phyloP scores from a whole-genome alignment of 2,113 vertebrate species.

The Oxyruncus cristatus region DNA sequence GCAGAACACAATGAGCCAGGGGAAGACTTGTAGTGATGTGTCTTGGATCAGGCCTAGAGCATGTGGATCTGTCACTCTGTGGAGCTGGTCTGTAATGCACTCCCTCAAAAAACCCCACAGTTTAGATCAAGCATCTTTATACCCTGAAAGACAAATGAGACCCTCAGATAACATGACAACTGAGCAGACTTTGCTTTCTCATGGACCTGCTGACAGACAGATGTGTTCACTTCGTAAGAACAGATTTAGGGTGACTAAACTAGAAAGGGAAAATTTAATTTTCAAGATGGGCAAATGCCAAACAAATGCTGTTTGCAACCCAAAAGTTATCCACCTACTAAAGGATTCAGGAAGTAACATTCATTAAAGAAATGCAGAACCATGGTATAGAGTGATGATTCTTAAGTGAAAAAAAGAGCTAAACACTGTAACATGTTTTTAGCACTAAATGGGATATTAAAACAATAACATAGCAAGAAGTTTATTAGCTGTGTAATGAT shows the following conservation, averaged over 20 bases:
- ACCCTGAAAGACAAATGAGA: background rate
- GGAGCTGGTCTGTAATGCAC: background rate
- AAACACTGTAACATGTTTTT: background rate
- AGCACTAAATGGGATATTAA: background rate
- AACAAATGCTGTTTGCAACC: background rate
- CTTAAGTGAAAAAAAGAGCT: background rate
- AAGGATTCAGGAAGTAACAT: background rate
- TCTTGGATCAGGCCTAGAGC: background rate
- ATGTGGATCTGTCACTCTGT: background rate
- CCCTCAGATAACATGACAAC: background rate
- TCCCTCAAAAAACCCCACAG: background rate
- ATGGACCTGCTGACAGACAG: background rate
- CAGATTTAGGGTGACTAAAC: background rate
- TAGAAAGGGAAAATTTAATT: background rate
- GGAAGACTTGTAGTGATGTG: background rate
- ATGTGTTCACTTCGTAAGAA: background rate
- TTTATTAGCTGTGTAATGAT: background rate
- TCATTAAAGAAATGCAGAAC: background rate
- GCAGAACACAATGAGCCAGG: background rate
- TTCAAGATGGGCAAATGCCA: background rate
- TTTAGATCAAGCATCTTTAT: background rate
- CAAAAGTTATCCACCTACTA: background rate
- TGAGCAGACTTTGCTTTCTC: background rate
- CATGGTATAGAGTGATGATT: background rate
- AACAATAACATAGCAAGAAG: background rate